These are phyloP conservation scores for Loxodonta africana DNA, from an alignment of 2,113 vertebrate genomes.

Conservation along the genomic window DNA sequence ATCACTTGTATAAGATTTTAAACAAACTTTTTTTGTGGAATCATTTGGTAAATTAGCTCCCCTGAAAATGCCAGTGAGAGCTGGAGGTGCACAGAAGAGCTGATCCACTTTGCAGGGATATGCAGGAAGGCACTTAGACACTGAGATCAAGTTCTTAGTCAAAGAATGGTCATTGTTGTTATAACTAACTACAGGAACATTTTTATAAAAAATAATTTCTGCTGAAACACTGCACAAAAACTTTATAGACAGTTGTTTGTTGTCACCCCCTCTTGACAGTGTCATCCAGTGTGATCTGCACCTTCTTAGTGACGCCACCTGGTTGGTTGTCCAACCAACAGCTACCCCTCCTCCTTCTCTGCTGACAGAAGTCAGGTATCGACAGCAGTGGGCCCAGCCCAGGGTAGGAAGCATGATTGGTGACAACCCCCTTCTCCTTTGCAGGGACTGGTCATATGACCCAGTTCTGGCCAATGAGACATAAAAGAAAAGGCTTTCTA, in stretches of 20 bases:
- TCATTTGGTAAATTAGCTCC: conserved; percentile 25
- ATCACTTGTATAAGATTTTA: background rate
- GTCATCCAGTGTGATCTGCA: too few species aligned
- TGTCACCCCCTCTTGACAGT: too few species aligned
- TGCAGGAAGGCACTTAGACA: too few species aligned
- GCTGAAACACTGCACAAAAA: too few species aligned
- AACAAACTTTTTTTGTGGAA: conserved; percentile 3
- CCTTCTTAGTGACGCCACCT: too few species aligned
- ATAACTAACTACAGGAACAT: too few species aligned
- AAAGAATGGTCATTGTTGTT: too few species aligned
- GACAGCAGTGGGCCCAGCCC: background rate
- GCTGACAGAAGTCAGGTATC: background rate
- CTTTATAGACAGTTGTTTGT: too few species aligned
- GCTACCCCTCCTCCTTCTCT: background rate
- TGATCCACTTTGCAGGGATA: too few species aligned
- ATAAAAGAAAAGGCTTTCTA: background rate
- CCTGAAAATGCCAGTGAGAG: background rate
- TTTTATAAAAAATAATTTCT: too few species aligned
- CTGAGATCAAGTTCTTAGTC: too few species aligned
- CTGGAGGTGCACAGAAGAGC: too few species aligned
- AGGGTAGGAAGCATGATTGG: background rate
- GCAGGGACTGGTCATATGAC: background rate
- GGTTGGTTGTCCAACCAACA: background rate
- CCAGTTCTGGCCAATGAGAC: background rate
- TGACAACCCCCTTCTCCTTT: background rate